These are phyloP conservation scores for Octodonta nipae DNA, from an alignment of 2,888 invertebrate genomes.

Conservation along the genomic window DNA sequence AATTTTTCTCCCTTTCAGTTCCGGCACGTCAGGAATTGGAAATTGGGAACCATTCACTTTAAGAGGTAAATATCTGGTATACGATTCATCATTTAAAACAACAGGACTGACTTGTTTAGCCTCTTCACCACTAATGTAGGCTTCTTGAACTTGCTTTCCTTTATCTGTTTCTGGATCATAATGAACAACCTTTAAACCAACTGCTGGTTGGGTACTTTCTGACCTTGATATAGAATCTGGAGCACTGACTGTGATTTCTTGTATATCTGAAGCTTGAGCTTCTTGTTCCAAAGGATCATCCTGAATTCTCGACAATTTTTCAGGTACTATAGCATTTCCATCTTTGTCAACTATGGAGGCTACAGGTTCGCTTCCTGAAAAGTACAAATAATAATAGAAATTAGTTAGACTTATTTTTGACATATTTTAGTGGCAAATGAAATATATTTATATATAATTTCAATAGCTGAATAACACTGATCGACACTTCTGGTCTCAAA, in stretches of 20 bases:
- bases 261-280: constrained; percentile 44
- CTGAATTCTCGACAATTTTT: constrained; percentile 30
- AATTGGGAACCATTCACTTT: constrained; percentile 77
- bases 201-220: constrained; percentile 31
- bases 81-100: constrained; percentile 57
- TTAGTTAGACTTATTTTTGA: too few relatives aligned
- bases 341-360: constrained; percentile 52
- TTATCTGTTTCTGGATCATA: constrained; percentile 63
- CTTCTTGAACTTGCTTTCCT: constrained; percentile 55
- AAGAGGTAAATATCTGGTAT: constrained; percentile 65
- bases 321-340: constrained; percentile 35
- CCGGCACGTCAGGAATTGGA: constrained; percentile 67
- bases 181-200: constrained; percentile 75
- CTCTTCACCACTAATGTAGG: constrained; percentile 55
- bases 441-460: too few relatives aligned
- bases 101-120: constrained; percentile 65
- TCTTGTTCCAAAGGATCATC: constrained; percentile 34
- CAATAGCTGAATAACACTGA: constrained; percentile 6
- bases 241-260: constrained; percentile 19
- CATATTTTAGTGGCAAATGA: too few relatives aligned
- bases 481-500: too few relatives aligned
- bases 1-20: constrained; percentile 61
- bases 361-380: constrained; percentile 44
- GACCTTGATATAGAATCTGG: too few relatives aligned
- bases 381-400: constrained; percentile 2